phyloP scores from a whole-genome alignment of 2,113 vertebrate genomes.

The Pipa parva region DNA sequence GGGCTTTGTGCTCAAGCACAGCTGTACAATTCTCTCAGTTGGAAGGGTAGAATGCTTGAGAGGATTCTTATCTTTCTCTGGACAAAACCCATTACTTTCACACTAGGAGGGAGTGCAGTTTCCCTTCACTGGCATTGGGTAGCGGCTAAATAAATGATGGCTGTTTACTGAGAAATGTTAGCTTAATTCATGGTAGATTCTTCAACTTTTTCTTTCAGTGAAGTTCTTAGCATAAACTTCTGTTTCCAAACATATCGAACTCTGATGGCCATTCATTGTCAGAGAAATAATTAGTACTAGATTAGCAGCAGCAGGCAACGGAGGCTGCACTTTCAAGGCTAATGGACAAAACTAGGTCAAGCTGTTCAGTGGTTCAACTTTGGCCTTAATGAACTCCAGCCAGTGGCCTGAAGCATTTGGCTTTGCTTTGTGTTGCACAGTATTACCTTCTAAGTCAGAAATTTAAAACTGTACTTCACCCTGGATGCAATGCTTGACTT shows the following conservation, averaged over 20 bases:
- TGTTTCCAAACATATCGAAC: constrained; percentile 6
- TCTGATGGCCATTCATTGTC: not conserved
- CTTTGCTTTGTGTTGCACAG: not conserved
- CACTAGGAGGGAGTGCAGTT: constrained; percentile 50
- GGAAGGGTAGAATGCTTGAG: constrained; percentile 48
- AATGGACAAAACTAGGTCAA: not conserved
- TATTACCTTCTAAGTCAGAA: not conserved
- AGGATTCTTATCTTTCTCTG: constrained; percentile 53
- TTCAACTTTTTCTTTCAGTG: not conserved
- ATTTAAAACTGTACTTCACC: too few relatives aligned
- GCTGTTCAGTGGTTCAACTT: constrained; percentile 2
- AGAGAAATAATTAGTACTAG: not conserved
- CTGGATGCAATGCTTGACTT: too few relatives aligned
- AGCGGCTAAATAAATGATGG: constrained; percentile 18
- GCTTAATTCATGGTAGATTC: constrained; percentile 3
- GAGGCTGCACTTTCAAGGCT: not conserved
- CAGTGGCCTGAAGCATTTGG: not conserved
- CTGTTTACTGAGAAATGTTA: constrained; percentile 19
- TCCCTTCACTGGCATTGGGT: constrained; percentile 43
- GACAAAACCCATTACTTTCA: constrained; percentile 56
- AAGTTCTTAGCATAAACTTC: not conserved
- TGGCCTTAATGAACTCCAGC: not conserved
- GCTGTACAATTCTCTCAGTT: constrained; percentile 50
- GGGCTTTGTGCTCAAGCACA: constrained; percentile 47
- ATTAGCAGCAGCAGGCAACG: not conserved